phyloP scores from a whole-genome alignment of 2,888 invertebrate species.

The Unio delphinus region DNA sequence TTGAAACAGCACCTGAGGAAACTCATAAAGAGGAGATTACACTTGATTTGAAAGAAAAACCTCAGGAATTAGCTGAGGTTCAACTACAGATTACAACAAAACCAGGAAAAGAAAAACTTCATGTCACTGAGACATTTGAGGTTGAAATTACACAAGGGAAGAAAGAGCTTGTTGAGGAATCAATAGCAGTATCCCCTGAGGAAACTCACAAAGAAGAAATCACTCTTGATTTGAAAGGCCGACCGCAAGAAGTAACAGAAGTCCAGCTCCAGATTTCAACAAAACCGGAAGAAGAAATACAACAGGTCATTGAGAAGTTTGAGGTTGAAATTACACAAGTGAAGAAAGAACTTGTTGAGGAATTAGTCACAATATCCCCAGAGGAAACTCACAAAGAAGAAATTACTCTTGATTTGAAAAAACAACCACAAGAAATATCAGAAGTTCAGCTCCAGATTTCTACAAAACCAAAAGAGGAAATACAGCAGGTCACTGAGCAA shows the following conservation, averaged over 20 bases:
- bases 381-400: conserved; percentile 44
- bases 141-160: conserved; percentile 14
- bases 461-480: conserved; percentile 7
- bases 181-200: conserved; percentile 8
- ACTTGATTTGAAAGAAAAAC: conserved; percentile 21
- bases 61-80: conserved; percentile 18
- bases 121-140: conserved; percentile 1
- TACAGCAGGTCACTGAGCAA: conserved; percentile 34
- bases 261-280: conserved; percentile 27
- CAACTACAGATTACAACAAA: conserved; percentile 21
- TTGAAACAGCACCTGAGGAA: conserved; percentile 6
- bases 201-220: conserved; percentile 35
- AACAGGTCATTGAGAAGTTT: conserved; percentile 13
- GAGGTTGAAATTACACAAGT: conserved; percentile 12
- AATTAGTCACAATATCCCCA: conserved; percentile 24
- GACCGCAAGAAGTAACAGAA: conserved; percentile 23
- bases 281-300: conserved; percentile 23
- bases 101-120: conserved; percentile 12
- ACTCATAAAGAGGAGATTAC: conserved; percentile 23
- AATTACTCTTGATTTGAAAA: conserved; percentile 47
- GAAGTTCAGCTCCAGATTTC: conserved; percentile 12
- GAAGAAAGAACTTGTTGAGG: conserved; percentile 22
- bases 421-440: conserved; percentile 19
- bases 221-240: conserved; percentile 23
- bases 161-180: conserved; percentile 14